Evolutionary conservation across 2,797 vertebrate species (phyloP), one percentile per base, ranked within the genome.

Genomic region (Artibeus jamaicensis): DNA sequence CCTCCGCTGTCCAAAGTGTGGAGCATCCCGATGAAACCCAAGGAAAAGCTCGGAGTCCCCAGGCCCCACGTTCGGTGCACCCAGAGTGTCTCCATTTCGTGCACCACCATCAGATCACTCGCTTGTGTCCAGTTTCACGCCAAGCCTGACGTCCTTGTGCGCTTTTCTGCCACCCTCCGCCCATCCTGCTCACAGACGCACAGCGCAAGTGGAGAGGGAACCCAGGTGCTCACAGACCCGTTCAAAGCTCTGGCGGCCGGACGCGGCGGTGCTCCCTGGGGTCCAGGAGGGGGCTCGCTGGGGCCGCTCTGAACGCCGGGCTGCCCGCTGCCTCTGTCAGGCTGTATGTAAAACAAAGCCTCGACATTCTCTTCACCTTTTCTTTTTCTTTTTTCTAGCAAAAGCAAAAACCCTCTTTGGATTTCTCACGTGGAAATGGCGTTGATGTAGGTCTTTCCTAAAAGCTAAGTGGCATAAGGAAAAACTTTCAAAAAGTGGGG

Each of bases 121-220:
- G 8, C 14, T 15, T 8, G 15, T 10, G 3, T n/a, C 48, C 44
- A 21, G 76, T 9, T 15, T 22, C 29, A 5, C 6, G 76, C 39
- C 6, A 7, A 16, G 70, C 22, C 15, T 44, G 1, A 29, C 14
- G 6, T 39, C 70, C 70, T 34, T 8, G 10, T 6, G n/a, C 4
- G 6, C 48, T 22, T n/a, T 10, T 22, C 46, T 24, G 76, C 74
- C 50, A 11, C 76, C 21, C 15, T 6, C 3, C 9, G 46, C 22
- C 48, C 32, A 1, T 34, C 32, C 12, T 9, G 32, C 76, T 24
- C 4, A 5, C 6, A 3, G 48, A 2, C 3, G 48, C 48, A 1
- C n/a, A 1, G 15, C 3, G 9, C 4, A 3, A 4, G 1, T 1
- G 48, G 76, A 10, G 9, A 5, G 0, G 11, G 8, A 24, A 48